A percentile compares a stretch with the other conserved stretches of the same genome.
Evolutionary conservation across 2,113 vertebrate species (phyloP).

Genomic region (Calonectris borealis): DNA sequence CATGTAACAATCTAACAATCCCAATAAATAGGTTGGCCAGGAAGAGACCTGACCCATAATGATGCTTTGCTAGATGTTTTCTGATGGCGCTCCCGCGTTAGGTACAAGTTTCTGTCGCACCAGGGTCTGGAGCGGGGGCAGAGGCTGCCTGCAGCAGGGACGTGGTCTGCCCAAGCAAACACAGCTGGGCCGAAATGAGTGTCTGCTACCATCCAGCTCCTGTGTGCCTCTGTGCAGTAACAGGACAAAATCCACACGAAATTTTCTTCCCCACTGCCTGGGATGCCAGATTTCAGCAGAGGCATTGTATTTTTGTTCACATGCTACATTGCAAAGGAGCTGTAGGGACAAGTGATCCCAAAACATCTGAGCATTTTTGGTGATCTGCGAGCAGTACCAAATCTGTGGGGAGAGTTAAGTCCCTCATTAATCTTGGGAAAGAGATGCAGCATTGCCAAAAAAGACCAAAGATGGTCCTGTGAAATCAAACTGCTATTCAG

Average conservation of each 20-base stretch:
- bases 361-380: neutral
- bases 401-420: neutral
- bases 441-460: neutral
- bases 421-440: neutral
- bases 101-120: too few relatives aligned
- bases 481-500: neutral
- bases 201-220: neutral
- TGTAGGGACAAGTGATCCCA: neutral
- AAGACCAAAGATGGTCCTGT: neutral
- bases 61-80: neutral
- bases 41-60: neutral
- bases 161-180: neutral
- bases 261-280: neutral
- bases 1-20: neutral
- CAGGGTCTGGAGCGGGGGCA: neutral
- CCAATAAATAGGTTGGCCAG: neutral
- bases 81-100: accelerated
- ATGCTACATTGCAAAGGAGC: neutral
- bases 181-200: accelerated
- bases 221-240: neutral
- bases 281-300: neutral
- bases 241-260: neutral
- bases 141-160: neutral
- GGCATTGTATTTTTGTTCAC: neutral
- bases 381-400: neutral